A percentile compares a stretch with the other conserved stretches of the same genome.
Conservation (phyloP, 2,113 vertebrate species). For the Rana temporaria region DNA sequence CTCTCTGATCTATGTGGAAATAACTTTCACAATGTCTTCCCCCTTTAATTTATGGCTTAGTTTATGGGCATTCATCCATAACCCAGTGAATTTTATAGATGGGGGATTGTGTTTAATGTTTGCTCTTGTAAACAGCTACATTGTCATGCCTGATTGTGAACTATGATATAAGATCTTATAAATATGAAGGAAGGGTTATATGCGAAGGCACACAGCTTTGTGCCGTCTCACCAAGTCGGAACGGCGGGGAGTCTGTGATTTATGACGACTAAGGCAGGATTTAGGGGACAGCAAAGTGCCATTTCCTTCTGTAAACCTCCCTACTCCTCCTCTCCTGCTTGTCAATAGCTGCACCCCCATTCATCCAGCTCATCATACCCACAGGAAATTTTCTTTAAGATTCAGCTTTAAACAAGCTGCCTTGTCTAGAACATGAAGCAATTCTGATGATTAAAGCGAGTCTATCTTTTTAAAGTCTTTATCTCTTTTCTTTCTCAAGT, state of each 20-base stretch:
- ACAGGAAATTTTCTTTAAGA: background rate
- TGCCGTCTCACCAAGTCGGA: background rate
- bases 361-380: background rate
- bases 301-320: constrained; percentile 27
- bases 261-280: constrained; percentile 28
- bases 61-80: constrained; percentile 17
- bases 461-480: too few relatives aligned
- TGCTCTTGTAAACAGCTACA: constrained; percentile 29
- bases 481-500: too few relatives aligned
- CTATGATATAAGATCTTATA: constrained; percentile 44
- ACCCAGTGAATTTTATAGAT: constrained; percentile 33
- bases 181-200: constrained; percentile 28
- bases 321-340: background rate
- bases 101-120: constrained; percentile 40
- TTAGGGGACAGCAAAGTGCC: constrained; percentile 31
- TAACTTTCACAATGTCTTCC: constrained; percentile 5
- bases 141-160: constrained; percentile 34
- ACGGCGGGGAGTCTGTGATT: constrained; percentile 35
- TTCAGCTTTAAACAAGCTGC: too few relatives aligned
- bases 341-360: background rate
- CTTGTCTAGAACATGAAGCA: too few relatives aligned
- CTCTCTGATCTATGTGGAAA: background rate
- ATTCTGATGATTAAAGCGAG: too few relatives aligned
- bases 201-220: constrained; percentile 16
- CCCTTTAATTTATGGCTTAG: constrained; percentile 8